A percentile compares a stretch with the other conserved stretches of the same genome.
Evolutionary conservation across 2,113 vertebrate genomes (phyloP).

Genomic region (Microcebus ravelobensis): DNA sequence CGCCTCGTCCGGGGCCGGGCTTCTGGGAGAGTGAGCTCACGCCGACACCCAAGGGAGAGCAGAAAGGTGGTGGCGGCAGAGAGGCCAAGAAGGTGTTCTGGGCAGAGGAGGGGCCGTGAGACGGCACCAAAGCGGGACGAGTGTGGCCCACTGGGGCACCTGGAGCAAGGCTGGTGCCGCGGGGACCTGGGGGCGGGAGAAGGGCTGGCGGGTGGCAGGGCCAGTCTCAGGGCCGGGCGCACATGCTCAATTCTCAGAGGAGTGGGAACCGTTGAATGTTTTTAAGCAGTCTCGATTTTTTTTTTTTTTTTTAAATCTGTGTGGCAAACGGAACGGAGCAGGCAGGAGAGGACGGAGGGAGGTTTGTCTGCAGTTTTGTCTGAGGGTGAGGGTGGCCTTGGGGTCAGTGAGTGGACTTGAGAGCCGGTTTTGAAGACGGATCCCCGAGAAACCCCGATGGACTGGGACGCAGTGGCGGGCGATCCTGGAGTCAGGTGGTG

Average conservation of each 20-base stretch:
- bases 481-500: background rate
- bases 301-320: background rate
- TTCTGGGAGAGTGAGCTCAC: background rate
- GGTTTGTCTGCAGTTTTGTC: fast-evolving
- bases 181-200: background rate
- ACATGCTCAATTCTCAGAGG: background rate
- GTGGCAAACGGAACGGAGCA: background rate
- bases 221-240: too few relatives aligned
- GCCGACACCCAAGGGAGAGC: background rate
- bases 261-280: fast-evolving
- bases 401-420: background rate
- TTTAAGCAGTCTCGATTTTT: background rate
- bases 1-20: background rate
- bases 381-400: background rate
- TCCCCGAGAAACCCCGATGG: background rate
- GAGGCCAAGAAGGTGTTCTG: background rate
- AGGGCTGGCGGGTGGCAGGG: background rate
- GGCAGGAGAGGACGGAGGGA: background rate
- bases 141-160: background rate
- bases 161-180: too few relatives aligned
- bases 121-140: background rate
- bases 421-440: background rate
- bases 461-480: fast-evolving
- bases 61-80: background rate
- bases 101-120: background rate